Conservation (phyloP, 1,140 invertebrate genomes). For the Diachasmimorpha longicaudata region DNA sequence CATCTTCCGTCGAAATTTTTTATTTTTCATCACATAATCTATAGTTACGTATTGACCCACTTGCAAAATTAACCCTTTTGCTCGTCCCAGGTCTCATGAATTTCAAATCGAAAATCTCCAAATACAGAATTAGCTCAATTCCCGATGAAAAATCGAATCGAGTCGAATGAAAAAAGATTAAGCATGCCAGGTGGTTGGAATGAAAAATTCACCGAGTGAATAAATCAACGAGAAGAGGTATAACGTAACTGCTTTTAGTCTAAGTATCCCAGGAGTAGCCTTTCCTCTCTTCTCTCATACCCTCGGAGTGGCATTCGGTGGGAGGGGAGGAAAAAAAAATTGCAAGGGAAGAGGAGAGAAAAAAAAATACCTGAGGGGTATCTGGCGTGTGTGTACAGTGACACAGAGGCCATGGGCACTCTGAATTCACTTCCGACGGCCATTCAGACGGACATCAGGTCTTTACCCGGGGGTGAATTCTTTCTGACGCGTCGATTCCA, state of each 20-base stretch:
- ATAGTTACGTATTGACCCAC: neutral
- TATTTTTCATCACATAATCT: too few species aligned
- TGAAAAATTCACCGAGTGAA: constrained; percentile 56
- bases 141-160: neutral
- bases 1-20: too few species aligned
- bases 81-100: too few species aligned
- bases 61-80: too few species aligned
- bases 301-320: constrained; percentile 6
- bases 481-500: constrained; percentile 2
- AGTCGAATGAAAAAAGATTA: neutral
- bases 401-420: neutral
- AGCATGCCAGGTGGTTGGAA: constrained; percentile 21
- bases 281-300: constrained; percentile 18
- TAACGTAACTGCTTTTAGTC: constrained; percentile 42
- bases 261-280: constrained; percentile 42
- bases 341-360: neutral
- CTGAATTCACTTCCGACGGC: constrained; percentile 12
- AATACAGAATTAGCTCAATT: too few species aligned
- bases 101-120: too few species aligned
- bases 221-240: constrained; percentile 50
- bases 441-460: constrained; percentile 13
- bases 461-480: neutral
- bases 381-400: neutral
- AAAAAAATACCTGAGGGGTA: neutral
- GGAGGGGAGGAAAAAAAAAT: neutral